Evolutionary conservation across 1,140 invertebrate genomes (phyloP), one percentile per base, ranked within the genome.

Genomic region (Danaus melanippus): DNA sequence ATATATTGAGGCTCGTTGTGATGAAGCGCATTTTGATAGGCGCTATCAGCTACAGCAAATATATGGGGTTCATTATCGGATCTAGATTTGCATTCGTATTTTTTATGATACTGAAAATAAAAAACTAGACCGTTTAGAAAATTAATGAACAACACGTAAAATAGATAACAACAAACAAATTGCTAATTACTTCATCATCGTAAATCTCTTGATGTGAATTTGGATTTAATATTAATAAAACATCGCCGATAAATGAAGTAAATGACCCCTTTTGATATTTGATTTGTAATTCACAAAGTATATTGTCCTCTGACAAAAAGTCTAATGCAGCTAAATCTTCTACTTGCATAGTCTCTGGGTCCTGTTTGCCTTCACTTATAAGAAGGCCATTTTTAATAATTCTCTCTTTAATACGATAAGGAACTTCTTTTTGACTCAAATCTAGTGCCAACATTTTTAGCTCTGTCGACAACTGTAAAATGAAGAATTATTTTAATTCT

Each of bases 31-130:
- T 96, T 92, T 85, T 96, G 94, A 80, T 94, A 95, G 32, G 94
- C 94, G 49, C 92, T 91, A 66, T 97, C 96, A 3, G 95, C 95
- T 2, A 97, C 91, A 1, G 93, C 91, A 80, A 93, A 98, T 60
- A 97, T 93, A 73, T 98, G 96, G 0, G 96, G 96, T 15, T 93
- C 92, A 75, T 97, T 96, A 71, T 97, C 95, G 10, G 94, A 96
- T 65, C 95, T 91, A 0, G 93, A 93, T 79, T 95, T 96, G 71
- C 90, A 94, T 64, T 92, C 90, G 73, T 97, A 97, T 78, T 93
- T 94, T 61, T 89, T 88, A 58, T 96, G 93, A 74, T 91, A 90
- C 94, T 97, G 81, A 46, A 90, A 84, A 21, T 42, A 40, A 54
- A 58, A 39, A 11, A 44, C n/a, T 44, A 15, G 40, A 56, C 5